Percentiles rank a stretch among this genome's conserved stretches.
Conservation (phyloP, 2,888 invertebrate genomes). For the Thymelicus acteon region DNA sequence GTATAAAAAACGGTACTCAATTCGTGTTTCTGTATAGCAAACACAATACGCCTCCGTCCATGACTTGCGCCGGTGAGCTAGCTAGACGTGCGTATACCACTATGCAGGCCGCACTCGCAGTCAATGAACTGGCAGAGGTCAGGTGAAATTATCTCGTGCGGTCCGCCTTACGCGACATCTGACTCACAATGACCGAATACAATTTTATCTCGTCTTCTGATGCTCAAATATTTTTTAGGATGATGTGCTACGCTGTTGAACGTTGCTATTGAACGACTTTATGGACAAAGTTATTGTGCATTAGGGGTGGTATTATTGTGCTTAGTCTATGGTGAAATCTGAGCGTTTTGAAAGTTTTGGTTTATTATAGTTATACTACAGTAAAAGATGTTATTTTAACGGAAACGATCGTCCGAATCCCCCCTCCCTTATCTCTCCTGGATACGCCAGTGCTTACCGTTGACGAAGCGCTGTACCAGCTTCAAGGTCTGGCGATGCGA, state of each 20-base stretch:
- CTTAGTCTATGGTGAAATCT: not conserved
- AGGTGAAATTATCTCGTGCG: conserved; percentile 82
- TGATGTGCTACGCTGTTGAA: conserved; percentile 12
- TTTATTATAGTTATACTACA: too few species aligned
- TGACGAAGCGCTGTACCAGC: too few species aligned
- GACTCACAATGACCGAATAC: conserved; percentile 77
- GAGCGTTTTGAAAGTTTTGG: too few species aligned
- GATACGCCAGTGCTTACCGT: too few species aligned
- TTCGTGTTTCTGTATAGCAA: too few species aligned
- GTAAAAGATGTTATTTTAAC: too few species aligned
- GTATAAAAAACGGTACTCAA: too few species aligned
- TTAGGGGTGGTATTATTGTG: not conserved
- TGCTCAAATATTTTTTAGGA: conserved; percentile 58
- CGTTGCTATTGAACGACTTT: not conserved
- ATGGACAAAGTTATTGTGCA: not conserved
- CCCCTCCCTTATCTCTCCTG: too few species aligned
- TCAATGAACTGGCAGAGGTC: conserved; percentile 83
- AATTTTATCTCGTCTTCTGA: conserved; percentile 60
- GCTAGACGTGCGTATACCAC: conserved; percentile 79
- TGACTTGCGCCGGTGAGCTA: conserved; percentile 46
- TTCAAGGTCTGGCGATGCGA: too few species aligned
- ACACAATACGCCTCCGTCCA: conserved; percentile 3
- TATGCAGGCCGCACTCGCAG: conserved; percentile 81
- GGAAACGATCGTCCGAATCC: too few species aligned
- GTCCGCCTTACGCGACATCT: conserved; percentile 74